Evolutionary conservation across 2,888 invertebrate genomes (phyloP).

Genomic region (Cetonia aurata): DNA sequence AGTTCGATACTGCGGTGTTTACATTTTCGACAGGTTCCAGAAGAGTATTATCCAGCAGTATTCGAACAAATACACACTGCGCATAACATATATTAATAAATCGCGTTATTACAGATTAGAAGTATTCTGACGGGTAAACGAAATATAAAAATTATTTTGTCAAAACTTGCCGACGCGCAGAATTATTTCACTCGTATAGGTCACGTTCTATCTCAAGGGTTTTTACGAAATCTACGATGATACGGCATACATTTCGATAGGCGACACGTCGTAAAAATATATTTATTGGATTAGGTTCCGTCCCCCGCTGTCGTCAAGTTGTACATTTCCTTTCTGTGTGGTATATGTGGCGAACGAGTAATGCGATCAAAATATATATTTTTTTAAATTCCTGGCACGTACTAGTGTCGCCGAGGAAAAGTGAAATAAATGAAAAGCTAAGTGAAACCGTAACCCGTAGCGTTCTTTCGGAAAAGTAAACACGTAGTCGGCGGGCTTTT

Average conservation of each 20-base stretch:
- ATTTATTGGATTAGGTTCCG: conserved; percentile 11
- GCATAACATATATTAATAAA: too few species aligned
- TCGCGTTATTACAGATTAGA: too few species aligned
- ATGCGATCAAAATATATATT: conserved; percentile 24
- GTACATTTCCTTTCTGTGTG: neutral
- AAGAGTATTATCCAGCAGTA: too few species aligned
- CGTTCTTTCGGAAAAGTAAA: conserved; percentile 35
- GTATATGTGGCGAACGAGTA: neutral
- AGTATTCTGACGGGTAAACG: too few species aligned
- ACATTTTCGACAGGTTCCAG: too few species aligned
- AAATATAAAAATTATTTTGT: neutral
- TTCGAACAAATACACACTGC: too few species aligned
- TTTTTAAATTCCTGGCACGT: conserved; percentile 47
- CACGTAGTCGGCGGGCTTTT: conserved; percentile 33
- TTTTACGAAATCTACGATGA: neutral
- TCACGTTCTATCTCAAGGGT: too few species aligned
- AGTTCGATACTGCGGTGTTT: too few species aligned
- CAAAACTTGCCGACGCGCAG: neutral
- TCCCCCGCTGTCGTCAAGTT: neutral
- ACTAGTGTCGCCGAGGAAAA: conserved; percentile 44
- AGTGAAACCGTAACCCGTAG: conserved; percentile 51
- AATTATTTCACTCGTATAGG: too few species aligned
- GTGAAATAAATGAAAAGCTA: conserved; percentile 49
- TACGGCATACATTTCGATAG: neutral
- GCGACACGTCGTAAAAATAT: conserved; percentile 6